A percentile compares a stretch with the other conserved stretches of the same genome.
phyloP scores from a whole-genome alignment of 2,888 invertebrate genomes.

The Chaetogeoica ovagalla region DNA sequence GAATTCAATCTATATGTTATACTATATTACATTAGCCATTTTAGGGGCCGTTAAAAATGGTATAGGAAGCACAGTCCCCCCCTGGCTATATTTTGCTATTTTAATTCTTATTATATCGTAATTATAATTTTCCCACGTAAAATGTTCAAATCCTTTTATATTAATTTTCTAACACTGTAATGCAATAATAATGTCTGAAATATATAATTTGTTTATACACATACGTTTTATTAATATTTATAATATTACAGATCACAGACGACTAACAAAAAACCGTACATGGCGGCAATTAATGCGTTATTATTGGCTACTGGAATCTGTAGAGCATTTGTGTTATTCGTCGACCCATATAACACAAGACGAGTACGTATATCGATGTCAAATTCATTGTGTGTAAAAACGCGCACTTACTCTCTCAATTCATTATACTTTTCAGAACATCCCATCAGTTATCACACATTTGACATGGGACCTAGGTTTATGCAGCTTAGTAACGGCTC shows the following conservation, averaged over 20 bases:
- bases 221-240: background rate
- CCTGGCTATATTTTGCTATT: no score
- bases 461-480: conserved; percentile 65
- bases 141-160: no score
- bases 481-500: conserved; percentile 65
- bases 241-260: conserved; percentile 35
- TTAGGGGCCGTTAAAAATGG: no score
- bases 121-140: no score
- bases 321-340: conserved; percentile 63
- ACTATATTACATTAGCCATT: no score
- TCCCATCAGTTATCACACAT: conserved; percentile 63
- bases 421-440: conserved; percentile 58
- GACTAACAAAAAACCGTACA: conserved; percentile 59
- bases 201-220: no score
- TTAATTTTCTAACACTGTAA: no score
- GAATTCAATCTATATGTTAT: no score
- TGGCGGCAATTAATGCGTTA: conserved; percentile 65
- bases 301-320: conserved; percentile 63
- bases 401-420: conserved; percentile 20
- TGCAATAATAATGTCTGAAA: no score
- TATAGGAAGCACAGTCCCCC: no score
- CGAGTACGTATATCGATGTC: conserved; percentile 59
- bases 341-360: conserved; percentile 65
- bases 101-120: no score
- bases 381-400: background rate